Percentiles rank a stretch among this genome's conserved stretches.
Evolutionary conservation across 2,888 invertebrate species (phyloP).

Genomic region (Synergus laeviventris): DNA sequence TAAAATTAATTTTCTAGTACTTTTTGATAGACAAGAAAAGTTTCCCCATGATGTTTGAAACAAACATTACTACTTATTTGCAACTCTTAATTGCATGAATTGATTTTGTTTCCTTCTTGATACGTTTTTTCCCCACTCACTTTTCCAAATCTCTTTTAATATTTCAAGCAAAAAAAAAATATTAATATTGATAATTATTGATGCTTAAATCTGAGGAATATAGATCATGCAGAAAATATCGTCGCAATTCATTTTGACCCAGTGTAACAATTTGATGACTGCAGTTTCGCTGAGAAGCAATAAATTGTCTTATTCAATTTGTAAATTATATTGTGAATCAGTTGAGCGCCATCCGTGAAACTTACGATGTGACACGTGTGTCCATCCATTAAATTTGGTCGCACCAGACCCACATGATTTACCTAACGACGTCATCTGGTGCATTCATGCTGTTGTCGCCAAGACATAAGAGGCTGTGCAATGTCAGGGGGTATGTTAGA

Average conservation of each 20-base stretch:
- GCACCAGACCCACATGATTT: slow-evolving; percentile 59
- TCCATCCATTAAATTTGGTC: slow-evolving; percentile 62
- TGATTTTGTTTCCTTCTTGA: too few relatives aligned
- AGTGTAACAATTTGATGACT: slow-evolving; percentile 33
- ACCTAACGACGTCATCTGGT: slow-evolving; percentile 61
- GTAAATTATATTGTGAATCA: slow-evolving; percentile 17
- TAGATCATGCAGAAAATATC: neutral
- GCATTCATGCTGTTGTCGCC: slow-evolving; percentile 55
- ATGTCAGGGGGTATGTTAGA: slow-evolving; percentile 34
- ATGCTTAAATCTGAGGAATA: neutral
- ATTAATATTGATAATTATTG: neutral
- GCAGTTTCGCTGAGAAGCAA: slow-evolving; percentile 14
- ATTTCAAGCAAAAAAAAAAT: too few relatives aligned
- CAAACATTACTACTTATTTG: too few relatives aligned
- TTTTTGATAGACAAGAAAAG: neutral
- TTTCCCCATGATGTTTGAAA: too few relatives aligned
- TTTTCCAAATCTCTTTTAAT: too few relatives aligned
- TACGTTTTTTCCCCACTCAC: too few relatives aligned
- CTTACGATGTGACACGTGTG: slow-evolving; percentile 36
- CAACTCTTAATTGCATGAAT: too few relatives aligned
- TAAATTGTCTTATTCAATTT: slow-evolving; percentile 34
- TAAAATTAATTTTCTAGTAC: neutral
- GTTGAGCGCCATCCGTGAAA: slow-evolving; percentile 23
- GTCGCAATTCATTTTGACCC: neutral
- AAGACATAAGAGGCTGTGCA: slow-evolving; percentile 49